Evolutionary conservation across 2,113 vertebrate genomes (phyloP).

Genomic region (Hippocampus comes): DNA sequence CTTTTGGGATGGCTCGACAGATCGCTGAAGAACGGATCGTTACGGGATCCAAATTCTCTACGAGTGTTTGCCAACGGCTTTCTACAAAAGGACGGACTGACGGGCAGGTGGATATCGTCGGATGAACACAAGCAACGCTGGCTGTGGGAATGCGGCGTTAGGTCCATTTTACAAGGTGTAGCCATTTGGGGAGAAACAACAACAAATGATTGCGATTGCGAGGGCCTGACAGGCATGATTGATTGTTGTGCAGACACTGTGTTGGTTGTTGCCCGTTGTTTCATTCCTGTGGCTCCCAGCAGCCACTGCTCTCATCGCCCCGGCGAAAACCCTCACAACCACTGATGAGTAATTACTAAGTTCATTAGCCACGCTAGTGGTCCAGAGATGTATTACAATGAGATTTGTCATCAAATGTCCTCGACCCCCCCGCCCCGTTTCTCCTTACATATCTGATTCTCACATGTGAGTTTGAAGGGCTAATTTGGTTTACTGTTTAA

Average conservation of each 20-base stretch:
- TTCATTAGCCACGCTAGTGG: slow-evolving; percentile 69
- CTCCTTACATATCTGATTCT: background rate
- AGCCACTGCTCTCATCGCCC: slow-evolving; percentile 72
- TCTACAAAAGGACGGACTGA: background rate
- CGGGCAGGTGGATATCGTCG: no score
- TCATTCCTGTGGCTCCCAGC: slow-evolving; percentile 73
- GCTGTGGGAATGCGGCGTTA: slow-evolving; percentile 73
- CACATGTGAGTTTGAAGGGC: background rate
- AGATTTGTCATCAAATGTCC: slow-evolving; percentile 47
- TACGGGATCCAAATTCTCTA: background rate
- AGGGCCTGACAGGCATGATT: slow-evolving; percentile 84
- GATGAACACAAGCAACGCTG: slow-evolving; percentile 42
- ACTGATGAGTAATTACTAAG: slow-evolving; percentile 82
- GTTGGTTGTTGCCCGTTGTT: slow-evolving; percentile 80
- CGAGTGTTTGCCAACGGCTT: background rate
- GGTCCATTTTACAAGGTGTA: slow-evolving; percentile 72
- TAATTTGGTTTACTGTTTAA: background rate
- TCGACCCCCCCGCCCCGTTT: slow-evolving; percentile 5
- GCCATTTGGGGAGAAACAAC: slow-evolving; percentile 78
- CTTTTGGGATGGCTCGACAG: background rate
- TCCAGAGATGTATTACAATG: slow-evolving; percentile 66
- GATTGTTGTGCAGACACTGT: slow-evolving; percentile 83
- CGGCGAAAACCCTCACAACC: slow-evolving; percentile 66
- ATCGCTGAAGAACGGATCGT: background rate
- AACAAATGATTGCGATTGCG: slow-evolving; percentile 74